phyloP scores from a whole-genome alignment of 1,140 invertebrate genomes.

The Hermatobates lingyangjiaoensis region DNA sequence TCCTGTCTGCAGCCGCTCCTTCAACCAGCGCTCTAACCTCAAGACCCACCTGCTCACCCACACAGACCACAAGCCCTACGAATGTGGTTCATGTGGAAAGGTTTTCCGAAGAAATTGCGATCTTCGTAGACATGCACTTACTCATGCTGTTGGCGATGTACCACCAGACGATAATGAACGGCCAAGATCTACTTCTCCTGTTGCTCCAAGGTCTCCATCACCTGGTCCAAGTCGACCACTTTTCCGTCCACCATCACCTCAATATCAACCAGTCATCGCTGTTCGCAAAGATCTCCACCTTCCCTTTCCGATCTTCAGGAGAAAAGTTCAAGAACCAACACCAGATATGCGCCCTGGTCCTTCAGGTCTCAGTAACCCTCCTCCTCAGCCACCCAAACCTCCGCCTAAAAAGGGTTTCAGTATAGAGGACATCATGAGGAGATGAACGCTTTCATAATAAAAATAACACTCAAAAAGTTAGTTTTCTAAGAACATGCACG shows the following conservation, averaged over 20 bases:
- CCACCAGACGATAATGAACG: conserved; percentile 31
- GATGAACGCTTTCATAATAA: no score
- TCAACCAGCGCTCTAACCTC: conserved; percentile 79
- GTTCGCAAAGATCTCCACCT: conserved; percentile 17
- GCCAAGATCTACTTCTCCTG: conserved; percentile 9
- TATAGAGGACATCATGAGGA: conserved; percentile 58
- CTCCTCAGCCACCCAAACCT: conserved; percentile 17
- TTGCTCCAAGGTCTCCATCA: conserved; percentile 6
- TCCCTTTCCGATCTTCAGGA: conserved; percentile 10
- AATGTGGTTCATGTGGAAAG: conserved; percentile 76
- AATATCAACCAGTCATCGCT: conserved; percentile 14
- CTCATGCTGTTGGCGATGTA: conserved; percentile 65
- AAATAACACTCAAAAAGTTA: no score
- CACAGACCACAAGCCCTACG: conserved; percentile 85
- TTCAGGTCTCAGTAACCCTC: conserved; percentile 3
- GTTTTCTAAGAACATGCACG: no score
- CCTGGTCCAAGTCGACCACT: conserved; percentile 7
- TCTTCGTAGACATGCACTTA: conserved; percentile 59
- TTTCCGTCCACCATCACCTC: conserved; percentile 14
- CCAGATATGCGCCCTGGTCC: background rate
- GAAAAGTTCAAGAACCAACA: conserved; percentile 12
- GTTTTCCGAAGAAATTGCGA: conserved; percentile 74
- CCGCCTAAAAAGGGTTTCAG: conserved; percentile 44
- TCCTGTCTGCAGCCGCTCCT: conserved; percentile 68
- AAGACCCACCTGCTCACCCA: conserved; percentile 89